Conservation (phyloP, 2,888 invertebrate species). For the Macropis europaea region DNA sequence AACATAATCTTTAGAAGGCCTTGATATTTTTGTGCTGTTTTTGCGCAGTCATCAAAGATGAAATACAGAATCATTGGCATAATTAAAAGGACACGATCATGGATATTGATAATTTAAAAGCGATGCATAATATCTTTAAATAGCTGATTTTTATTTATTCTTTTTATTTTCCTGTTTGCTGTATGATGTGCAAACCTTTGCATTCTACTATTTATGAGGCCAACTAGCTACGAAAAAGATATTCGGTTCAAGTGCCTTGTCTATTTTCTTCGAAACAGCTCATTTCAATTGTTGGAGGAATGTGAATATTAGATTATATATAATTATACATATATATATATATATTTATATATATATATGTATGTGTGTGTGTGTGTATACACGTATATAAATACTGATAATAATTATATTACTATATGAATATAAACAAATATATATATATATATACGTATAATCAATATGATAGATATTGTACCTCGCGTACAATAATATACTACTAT, state of each 20-base stretch:
- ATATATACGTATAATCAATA: slow-evolving; percentile 52
- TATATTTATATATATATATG: slow-evolving; percentile 44
- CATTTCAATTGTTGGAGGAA: slow-evolving; percentile 79
- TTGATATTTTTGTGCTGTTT: slow-evolving; percentile 50
- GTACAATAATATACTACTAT: slow-evolving; percentile 56
- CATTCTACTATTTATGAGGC: slow-evolving; percentile 73
- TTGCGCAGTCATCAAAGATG: slow-evolving; percentile 38
- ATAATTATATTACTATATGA: slow-evolving; percentile 60
- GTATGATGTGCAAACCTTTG: slow-evolving; percentile 64
- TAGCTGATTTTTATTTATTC: slow-evolving; percentile 63
- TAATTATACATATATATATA: slow-evolving; percentile 54
- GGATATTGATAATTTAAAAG: slow-evolving; percentile 54
- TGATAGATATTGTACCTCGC: slow-evolving; percentile 56
- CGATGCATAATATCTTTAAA: slow-evolving; percentile 60
- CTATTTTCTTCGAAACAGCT: slow-evolving; percentile 79
- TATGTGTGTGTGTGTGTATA: slow-evolving; percentile 40
- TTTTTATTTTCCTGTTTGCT: slow-evolving; percentile 60
- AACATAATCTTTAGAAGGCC: slow-evolving; percentile 64
- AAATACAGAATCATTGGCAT: slow-evolving; percentile 52
- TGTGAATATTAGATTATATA: slow-evolving; percentile 76
- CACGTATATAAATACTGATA: slow-evolving; percentile 55
- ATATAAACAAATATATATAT: slow-evolving; percentile 51
- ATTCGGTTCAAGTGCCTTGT: slow-evolving; percentile 79
- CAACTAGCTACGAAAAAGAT: slow-evolving; percentile 77
- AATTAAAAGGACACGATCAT: slow-evolving; percentile 40